A percentile compares a stretch with the other conserved stretches of the same genome.
These are phyloP conservation scores for Ptychochromis oligacanthus DNA, from an alignment of 2,113 vertebrate species.

Conservation along the genomic window DNA sequence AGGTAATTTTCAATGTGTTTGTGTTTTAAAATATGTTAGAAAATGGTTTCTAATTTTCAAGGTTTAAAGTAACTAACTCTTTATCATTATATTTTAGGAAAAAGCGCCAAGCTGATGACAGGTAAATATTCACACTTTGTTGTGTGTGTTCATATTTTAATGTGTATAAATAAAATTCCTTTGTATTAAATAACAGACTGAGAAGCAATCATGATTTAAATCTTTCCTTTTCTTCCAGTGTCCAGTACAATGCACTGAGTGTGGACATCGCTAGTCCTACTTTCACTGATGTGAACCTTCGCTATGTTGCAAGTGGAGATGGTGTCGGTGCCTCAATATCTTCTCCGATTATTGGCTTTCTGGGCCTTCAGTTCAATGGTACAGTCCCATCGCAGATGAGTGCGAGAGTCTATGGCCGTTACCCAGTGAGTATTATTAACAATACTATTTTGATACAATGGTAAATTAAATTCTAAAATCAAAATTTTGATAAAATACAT, in stretches of 20 bases:
- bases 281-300: slow-evolving; percentile 82
- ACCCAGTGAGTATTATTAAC: slow-evolving; percentile 79
- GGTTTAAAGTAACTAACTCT: not conserved
- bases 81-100: slow-evolving; percentile 45
- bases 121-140: slow-evolving; percentile 34
- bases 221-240: slow-evolving; percentile 65
- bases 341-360: slow-evolving; percentile 81
- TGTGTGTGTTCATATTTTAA: not conserved
- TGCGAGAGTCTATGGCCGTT: slow-evolving; percentile 80
- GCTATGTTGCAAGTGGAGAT: slow-evolving; percentile 60
- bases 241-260: slow-evolving; percentile 54
- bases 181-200: not conserved
- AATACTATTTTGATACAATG: not conserved
- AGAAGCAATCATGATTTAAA: not conserved
- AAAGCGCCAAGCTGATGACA: slow-evolving; percentile 46
- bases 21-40: not conserved
- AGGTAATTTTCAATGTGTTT: slow-evolving; percentile 74
- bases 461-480: not conserved
- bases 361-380: slow-evolving; percentile 74
- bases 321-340: slow-evolving; percentile 73
- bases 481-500: not conserved
- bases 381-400: slow-evolving; percentile 60
- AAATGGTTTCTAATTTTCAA: not conserved
- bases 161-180: not conserved
- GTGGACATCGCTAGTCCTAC: slow-evolving; percentile 85